Evolutionary conservation across 1,140 invertebrate genomes (phyloP).

Genomic region (Sinella curviseta): DNA sequence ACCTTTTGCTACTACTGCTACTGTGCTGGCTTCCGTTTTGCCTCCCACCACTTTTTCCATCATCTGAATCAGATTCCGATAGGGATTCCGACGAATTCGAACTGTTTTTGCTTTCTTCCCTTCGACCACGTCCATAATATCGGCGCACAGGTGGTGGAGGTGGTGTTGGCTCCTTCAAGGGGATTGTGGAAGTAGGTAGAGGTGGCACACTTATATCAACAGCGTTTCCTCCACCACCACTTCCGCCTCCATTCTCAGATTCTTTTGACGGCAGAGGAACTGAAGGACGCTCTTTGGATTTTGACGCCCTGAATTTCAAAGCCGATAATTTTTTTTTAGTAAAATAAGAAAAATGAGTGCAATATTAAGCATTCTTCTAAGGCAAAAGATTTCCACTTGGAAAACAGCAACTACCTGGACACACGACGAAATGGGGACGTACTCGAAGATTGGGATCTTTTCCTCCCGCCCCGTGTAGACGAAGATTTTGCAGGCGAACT

Average conservation of each 20-base stretch:
- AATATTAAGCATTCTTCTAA: not conserved
- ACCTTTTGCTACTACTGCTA: slow-evolving; percentile 17
- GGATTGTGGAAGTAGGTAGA: not conserved
- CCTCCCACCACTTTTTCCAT: no score
- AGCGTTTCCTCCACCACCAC: not conserved
- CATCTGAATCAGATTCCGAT: not conserved
- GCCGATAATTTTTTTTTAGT: no score
- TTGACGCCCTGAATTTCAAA: no score
- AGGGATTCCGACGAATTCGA: no score
- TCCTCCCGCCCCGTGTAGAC: no score
- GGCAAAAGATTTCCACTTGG: not conserved
- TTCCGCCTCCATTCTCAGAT: not conserved
- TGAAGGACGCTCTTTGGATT: not conserved
- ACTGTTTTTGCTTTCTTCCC: slow-evolving; percentile 14
- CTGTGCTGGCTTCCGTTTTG: no score
- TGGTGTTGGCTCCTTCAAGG: not conserved
- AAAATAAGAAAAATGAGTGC: no score
- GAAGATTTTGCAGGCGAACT: not conserved
- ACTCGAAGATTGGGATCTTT: no score
- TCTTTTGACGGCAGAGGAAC: no score
- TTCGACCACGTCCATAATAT: slow-evolving; percentile 38
- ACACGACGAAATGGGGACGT: not conserved
- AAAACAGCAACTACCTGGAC: no score
- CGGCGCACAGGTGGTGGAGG: slow-evolving; percentile 40
- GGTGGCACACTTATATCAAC: not conserved